Evolutionary conservation across 2,797 vertebrate genomes (phyloP).

Genomic region (Gymnoscopelus microlampas): DNA sequence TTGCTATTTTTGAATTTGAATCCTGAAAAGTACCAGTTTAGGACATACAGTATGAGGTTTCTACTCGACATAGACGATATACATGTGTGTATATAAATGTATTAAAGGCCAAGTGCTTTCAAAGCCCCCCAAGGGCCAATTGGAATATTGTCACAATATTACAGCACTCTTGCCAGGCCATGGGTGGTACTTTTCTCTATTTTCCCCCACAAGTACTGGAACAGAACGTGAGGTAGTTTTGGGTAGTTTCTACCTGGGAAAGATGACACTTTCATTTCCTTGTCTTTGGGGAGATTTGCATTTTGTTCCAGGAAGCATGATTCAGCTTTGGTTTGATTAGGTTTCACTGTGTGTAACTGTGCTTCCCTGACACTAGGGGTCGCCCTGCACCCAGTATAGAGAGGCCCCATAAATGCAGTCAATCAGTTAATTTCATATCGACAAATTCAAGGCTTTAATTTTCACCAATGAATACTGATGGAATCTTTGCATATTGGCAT

Average conservation of each 20-base stretch:
- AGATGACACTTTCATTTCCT: background rate
- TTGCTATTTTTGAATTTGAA: too few relatives aligned
- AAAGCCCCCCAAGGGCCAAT: too few relatives aligned
- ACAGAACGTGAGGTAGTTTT: slow-evolving; percentile 3
- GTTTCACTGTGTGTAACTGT: slow-evolving; percentile 43
- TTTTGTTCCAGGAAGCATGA: slow-evolving; percentile 56
- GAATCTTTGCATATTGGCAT: too few relatives aligned
- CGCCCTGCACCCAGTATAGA: slow-evolving; percentile 20
- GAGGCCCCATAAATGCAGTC: background rate
- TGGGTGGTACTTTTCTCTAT: background rate
- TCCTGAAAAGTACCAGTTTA: too few relatives aligned
- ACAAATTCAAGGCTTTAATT: background rate
- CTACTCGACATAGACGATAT: too few relatives aligned
- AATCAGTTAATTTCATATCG: slow-evolving; percentile 11
- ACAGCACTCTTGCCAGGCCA: too few relatives aligned
- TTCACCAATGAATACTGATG: too few relatives aligned
- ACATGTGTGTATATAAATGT: too few relatives aligned
- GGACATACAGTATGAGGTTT: too few relatives aligned
- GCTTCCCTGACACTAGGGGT: slow-evolving; percentile 56
- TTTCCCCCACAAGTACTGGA: background rate
- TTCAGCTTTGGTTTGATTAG: slow-evolving; percentile 36
- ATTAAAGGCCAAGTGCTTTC: too few relatives aligned
- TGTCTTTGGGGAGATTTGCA: slow-evolving; percentile 42
- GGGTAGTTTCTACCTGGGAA: slow-evolving; percentile 5
- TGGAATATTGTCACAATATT: too few relatives aligned